Evolutionary conservation across 2,113 vertebrate genomes (phyloP), one percentile per base, ranked within the genome.

Genomic region (Spea bombifrons): DNA sequence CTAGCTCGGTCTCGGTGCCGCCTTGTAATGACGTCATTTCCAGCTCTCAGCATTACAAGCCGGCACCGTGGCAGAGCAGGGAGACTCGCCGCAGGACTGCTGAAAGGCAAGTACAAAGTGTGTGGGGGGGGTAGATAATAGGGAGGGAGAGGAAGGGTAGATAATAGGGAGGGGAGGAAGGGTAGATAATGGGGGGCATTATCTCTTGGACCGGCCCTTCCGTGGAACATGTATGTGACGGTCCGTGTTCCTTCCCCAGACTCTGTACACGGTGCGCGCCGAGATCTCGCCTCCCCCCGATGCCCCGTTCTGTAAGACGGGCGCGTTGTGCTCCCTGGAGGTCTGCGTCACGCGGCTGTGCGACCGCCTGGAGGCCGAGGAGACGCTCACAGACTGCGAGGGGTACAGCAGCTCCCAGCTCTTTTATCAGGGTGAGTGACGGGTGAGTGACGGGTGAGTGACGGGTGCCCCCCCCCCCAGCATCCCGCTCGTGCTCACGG

Each of bases 341-440:
- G 94, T 98, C 65, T 92, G 88, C 4, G 93, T 99, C 83, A 96
- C 94, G 0, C 92, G 96, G 7, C 94, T 98, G 15, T 87, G 88
- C 0, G 95, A 93, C 64, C 92, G 94, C 47, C 86, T 87, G 0
- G 96, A 97, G 66, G 88, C 91, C 13, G 96, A 98, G 75, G 83
- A 84, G 81, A 93, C 94, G 8, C 89, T 93, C 73, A 91, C 88
- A 0, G 95, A 96, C 69, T 87, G 87, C 0, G 94, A 96, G 3
- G 93, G 94, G 5, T 90, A 91, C 43, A 92, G 91, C 81, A 94
- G 92, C 46, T 95, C 94, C 53, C 96, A 95, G 86, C 94, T 99
- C 3, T 94, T 99, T 94, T 99, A 98, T 84, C 96, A 98, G 92
- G 97, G 97, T 99, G 83, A 57, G 88, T 74, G 0, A 12, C 0